Evolutionary conservation across 2,888 invertebrate species (phyloP).

Genomic region (Pristionchus mayeri): DNA sequence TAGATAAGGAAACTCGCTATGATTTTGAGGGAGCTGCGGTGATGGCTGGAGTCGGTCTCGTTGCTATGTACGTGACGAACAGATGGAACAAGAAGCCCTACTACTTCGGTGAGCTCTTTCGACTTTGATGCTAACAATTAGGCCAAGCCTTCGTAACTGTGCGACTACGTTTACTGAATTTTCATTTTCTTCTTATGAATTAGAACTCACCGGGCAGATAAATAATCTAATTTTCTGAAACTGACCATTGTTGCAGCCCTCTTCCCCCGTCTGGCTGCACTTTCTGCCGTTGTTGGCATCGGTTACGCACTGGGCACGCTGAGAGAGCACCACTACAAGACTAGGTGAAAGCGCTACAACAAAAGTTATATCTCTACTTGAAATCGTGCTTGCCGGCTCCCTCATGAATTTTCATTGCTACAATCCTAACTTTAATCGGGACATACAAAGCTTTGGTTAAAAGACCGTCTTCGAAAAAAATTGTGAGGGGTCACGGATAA

Average conservation of each 20-base stretch:
- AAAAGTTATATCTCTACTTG: too few relatives aligned
- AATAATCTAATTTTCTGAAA: too few relatives aligned
- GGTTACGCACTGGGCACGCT: constrained; percentile 68
- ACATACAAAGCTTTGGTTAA: not conserved
- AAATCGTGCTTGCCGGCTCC: too few relatives aligned
- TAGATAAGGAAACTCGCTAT: not conserved
- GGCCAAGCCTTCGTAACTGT: too few relatives aligned
- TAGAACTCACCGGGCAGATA: too few relatives aligned
- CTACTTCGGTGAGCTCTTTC: constrained; percentile 66
- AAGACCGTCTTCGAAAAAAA: not conserved
- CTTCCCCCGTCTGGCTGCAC: constrained; percentile 60
- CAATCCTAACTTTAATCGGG: too few relatives aligned
- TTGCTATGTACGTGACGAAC: constrained; percentile 61
- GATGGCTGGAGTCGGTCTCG: constrained; percentile 61
- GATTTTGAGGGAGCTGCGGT: constrained; percentile 57
- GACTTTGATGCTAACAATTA: too few relatives aligned
- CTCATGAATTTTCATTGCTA: too few relatives aligned
- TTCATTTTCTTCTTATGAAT: too few relatives aligned
- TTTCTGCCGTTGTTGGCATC: constrained; percentile 59
- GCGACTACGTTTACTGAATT: too few relatives aligned
- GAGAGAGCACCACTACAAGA: constrained; percentile 68
- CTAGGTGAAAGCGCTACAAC: too few relatives aligned
- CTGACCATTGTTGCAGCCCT: constrained; percentile 57
- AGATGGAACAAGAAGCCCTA: constrained; percentile 73
- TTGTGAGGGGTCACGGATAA: not conserved